phyloP scores from a whole-genome alignment of 2,113 vertebrate genomes.

The Cyprinus carpio region DNA sequence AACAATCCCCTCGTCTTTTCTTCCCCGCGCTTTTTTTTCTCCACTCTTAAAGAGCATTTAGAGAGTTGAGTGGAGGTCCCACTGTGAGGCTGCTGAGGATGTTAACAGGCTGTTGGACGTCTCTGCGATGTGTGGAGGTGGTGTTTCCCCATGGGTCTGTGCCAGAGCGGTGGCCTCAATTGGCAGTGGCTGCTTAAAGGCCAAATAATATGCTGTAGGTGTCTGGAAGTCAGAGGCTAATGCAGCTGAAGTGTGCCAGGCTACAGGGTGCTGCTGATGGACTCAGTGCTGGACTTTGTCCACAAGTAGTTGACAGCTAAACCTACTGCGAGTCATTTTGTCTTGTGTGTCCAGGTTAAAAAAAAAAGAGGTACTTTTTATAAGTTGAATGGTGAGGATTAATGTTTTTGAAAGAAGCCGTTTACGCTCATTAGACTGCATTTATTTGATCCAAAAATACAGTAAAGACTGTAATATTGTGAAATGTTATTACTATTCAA shows the following conservation, averaged over 20 bases:
- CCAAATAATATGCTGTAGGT: conserved; percentile 3
- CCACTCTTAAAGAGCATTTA: conserved; percentile 39
- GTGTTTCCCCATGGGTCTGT: conserved; percentile 33
- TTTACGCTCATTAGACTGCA: background rate
- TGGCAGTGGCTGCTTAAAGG: background rate
- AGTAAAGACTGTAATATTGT: background rate
- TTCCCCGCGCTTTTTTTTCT: conserved; percentile 18
- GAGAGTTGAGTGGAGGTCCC: conserved; percentile 32
- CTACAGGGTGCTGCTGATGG: background rate
- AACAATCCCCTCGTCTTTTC: conserved; percentile 35
- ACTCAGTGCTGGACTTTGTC: conserved; percentile 23
- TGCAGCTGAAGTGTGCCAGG: conserved; percentile 19
- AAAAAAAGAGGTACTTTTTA: background rate
- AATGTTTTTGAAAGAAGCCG: background rate
- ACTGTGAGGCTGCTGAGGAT: conserved; percentile 45
- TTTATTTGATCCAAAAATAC: background rate
- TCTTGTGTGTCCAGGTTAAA: background rate
- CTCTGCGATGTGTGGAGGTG: conserved; percentile 23
- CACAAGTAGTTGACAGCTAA: background rate
- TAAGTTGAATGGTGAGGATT: background rate
- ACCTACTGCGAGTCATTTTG: background rate
- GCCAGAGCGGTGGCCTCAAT: conserved; percentile 2
- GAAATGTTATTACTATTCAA: background rate
- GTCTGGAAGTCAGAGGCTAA: conserved; percentile 32
- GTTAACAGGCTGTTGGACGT: conserved; percentile 41